Evolutionary conservation across 2,888 invertebrate genomes (phyloP).

Genomic region (Macrosoma leucophasiata): DNA sequence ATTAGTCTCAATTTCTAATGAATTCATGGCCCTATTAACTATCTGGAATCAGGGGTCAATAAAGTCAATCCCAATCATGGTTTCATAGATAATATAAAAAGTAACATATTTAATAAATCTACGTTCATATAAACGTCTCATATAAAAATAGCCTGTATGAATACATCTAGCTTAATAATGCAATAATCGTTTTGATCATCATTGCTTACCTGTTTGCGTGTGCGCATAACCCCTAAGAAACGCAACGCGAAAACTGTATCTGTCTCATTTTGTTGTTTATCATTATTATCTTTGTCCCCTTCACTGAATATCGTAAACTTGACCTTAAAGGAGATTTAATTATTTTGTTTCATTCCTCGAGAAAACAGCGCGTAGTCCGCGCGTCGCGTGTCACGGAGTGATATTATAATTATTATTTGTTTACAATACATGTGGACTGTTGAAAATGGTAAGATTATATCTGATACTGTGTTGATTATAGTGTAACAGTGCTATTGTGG

Average conservation of each 20-base stretch:
- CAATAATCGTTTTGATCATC: conserved; percentile 37
- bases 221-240: conserved; percentile 32
- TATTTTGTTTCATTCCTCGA: conserved; percentile 43
- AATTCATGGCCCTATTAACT: no score
- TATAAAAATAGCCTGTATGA: no score
- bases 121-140: no score
- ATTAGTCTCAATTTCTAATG: no score
- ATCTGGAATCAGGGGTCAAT: no score
- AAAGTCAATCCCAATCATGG: no score
- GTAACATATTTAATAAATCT: no score
- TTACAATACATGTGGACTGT: conserved; percentile 26
- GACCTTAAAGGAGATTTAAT: conserved; percentile 46
- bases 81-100: no score
- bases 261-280: conserved; percentile 29
- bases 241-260: conserved; percentile 26
- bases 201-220: conserved; percentile 50
- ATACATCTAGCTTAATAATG: conserved; percentile 10
- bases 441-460: conserved; percentile 35
- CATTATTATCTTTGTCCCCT: conserved; percentile 30
- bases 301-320: conserved; percentile 53
- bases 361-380: conserved; percentile 35
- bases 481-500: neutral
- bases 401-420: conserved; percentile 29
- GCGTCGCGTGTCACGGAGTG: conserved; percentile 32
- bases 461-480: conserved; percentile 20